These are phyloP conservation scores for Agrochola macilenta DNA, from an alignment of 2,888 invertebrate genomes.

Conservation along the genomic window DNA sequence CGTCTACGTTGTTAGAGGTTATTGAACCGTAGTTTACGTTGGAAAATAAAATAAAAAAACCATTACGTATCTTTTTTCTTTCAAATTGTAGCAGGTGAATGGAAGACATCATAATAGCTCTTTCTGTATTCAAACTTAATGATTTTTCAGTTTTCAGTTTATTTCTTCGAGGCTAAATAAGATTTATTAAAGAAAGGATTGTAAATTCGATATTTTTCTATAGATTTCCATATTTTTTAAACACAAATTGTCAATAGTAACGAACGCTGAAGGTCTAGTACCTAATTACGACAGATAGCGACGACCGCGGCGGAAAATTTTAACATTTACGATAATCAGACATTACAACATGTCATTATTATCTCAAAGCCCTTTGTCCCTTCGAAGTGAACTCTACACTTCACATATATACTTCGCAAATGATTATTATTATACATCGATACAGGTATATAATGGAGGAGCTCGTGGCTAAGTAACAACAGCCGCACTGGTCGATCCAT, in stretches of 20 bases:
- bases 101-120: neutral
- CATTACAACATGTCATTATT: conserved; percentile 43
- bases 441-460: neutral
- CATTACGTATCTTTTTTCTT: neutral
- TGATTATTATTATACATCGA: neutral
- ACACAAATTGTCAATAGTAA: conserved; percentile 39
- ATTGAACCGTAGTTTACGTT: conserved; percentile 17
- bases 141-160: conserved; percentile 26
- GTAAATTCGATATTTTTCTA: conserved; percentile 21
- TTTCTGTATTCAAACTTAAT: conserved; percentile 10
- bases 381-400: conserved; percentile 37
- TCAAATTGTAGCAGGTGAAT: neutral
- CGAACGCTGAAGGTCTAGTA: conserved; percentile 56
- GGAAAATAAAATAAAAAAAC: neutral
- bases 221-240: conserved; percentile 26
- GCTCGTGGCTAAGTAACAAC: too few species aligned
- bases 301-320: conserved; percentile 58
- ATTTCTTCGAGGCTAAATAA: conserved; percentile 13
- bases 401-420: conserved; percentile 9
- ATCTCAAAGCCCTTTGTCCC: conserved; percentile 49
- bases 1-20: neutral
- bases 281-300: conserved; percentile 39
- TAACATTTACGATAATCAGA: conserved; percentile 46
- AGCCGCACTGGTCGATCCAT: too few species aligned
- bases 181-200: conserved; percentile 22